Percentiles rank a stretch among this genome's conserved stretches.
phyloP scores from a whole-genome alignment of 2,888 invertebrate species.

The Melanostoma mellinum region DNA sequence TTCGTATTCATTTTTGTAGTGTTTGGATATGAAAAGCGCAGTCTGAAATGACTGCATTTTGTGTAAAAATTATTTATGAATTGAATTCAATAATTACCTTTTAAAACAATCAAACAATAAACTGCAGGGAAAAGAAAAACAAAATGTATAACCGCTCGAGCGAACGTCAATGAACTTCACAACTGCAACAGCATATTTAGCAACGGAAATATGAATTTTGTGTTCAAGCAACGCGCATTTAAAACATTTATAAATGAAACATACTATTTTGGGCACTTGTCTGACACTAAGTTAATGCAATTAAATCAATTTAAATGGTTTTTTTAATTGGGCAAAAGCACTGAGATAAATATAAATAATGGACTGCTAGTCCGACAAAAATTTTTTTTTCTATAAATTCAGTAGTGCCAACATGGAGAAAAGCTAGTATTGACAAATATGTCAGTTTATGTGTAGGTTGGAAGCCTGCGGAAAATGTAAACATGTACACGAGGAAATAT shows the following conservation, averaged over 20 bases:
- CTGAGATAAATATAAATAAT: conserved; percentile 72
- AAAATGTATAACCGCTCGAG: conserved; percentile 68
- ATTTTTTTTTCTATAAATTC: conserved; percentile 67
- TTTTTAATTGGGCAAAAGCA: conserved; percentile 68
- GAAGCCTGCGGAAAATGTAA: conserved; percentile 69
- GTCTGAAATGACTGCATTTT: conserved; percentile 56
- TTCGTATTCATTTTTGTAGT: conserved; percentile 34
- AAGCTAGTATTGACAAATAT: conserved; percentile 69
- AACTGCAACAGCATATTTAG: conserved; percentile 67
- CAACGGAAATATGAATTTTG: conserved; percentile 42
- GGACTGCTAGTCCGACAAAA: conserved; percentile 70
- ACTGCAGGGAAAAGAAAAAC: conserved; percentile 64
- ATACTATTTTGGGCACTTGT: conserved; percentile 42
- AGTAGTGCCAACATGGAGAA: conserved; percentile 53
- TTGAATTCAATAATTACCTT: conserved; percentile 64
- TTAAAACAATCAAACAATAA: conserved; percentile 55
- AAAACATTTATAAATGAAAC: conserved; percentile 49
- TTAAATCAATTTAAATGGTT: conserved; percentile 61
- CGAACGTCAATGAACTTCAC: conserved; percentile 70
- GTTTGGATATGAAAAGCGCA: background rate
- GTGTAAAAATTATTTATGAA: conserved; percentile 44
- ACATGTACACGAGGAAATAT: conserved; percentile 60
- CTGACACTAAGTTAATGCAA: conserved; percentile 37
- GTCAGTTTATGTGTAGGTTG: conserved; percentile 65
- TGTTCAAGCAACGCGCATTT: conserved; percentile 26